Evolutionary conservation across 2,797 vertebrate genomes (phyloP).

Genomic region (Anisognathus igniventris): DNA sequence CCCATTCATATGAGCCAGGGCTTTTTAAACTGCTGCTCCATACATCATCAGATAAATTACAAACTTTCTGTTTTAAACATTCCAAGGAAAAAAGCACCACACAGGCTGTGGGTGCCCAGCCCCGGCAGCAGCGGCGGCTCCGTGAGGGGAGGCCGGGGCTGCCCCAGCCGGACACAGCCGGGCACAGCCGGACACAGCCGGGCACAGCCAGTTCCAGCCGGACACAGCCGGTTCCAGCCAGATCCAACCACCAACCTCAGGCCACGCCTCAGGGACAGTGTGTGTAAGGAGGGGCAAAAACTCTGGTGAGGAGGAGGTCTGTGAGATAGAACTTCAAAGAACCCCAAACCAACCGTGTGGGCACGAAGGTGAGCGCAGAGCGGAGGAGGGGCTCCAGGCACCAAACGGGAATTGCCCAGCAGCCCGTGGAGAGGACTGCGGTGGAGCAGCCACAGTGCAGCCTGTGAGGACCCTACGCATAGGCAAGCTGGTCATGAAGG

Average conservation of each 20-base stretch:
- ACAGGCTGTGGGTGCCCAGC: accelerated
- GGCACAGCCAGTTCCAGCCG: too few relatives aligned
- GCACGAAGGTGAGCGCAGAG: neutral
- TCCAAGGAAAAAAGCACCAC: neutral
- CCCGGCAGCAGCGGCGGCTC: accelerated
- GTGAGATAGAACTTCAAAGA: neutral
- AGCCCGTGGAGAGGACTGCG: accelerated
- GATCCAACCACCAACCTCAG: accelerated
- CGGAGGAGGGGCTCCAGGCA: neutral
- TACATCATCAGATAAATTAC: neutral
- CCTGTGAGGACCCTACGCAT: accelerated
- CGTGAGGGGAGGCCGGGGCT: accelerated
- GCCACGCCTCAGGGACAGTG: accelerated
- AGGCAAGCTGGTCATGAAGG: neutral
- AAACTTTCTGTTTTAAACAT: neutral
- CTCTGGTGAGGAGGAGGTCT: accelerated
- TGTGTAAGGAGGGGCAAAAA: neutral
- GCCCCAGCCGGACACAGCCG: accelerated
- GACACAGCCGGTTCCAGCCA: accelerated
- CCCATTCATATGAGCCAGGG: neutral
- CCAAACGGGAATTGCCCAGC: neutral
- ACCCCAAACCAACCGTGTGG: accelerated
- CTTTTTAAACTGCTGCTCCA: neutral
- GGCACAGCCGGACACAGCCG: neutral
- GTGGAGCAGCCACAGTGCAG: neutral